Evolutionary conservation across 2,797 vertebrate genomes (phyloP).

Genomic region (Tokudaia tokunoshimensis): DNA sequence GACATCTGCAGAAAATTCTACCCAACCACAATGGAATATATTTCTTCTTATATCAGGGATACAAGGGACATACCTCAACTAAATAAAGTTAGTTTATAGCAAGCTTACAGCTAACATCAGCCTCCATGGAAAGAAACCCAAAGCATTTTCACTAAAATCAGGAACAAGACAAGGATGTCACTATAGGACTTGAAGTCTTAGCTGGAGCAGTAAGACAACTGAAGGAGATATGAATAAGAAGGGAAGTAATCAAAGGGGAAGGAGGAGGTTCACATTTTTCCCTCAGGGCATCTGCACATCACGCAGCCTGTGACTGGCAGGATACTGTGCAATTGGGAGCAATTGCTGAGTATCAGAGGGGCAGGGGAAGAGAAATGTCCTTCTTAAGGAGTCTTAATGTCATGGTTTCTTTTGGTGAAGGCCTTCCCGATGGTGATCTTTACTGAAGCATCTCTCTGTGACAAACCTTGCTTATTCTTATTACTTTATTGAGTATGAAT

Average conservation of each 20-base stretch:
- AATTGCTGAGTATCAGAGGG: not conserved
- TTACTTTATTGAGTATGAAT: not conserved
- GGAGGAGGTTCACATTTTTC: not conserved
- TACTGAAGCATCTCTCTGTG: not conserved
- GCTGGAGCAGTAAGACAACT: not conserved
- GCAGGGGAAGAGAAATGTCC: not conserved
- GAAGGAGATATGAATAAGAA: not conserved
- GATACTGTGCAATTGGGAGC: not conserved
- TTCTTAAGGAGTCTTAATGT: not conserved
- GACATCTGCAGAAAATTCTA: not conserved
- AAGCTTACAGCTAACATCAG: too few species aligned
- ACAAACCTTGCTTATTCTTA: not conserved
- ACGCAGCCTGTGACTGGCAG: not conserved
- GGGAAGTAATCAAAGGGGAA: not conserved
- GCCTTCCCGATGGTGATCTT: not conserved
- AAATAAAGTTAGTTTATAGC: not conserved
- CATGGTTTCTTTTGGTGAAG: not conserved
- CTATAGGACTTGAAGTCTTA: not conserved
- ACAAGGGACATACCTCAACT: not conserved
- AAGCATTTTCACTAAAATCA: not conserved
- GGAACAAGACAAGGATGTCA: not conserved
- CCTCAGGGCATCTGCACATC: not conserved
- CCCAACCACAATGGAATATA: not conserved
- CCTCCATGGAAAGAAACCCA: not conserved
- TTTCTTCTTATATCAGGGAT: not conserved